Percentiles rank a stretch among this genome's conserved stretches.
Evolutionary conservation across 2,888 invertebrate species (phyloP).

Genomic region (Nemotelus pantherinus): DNA sequence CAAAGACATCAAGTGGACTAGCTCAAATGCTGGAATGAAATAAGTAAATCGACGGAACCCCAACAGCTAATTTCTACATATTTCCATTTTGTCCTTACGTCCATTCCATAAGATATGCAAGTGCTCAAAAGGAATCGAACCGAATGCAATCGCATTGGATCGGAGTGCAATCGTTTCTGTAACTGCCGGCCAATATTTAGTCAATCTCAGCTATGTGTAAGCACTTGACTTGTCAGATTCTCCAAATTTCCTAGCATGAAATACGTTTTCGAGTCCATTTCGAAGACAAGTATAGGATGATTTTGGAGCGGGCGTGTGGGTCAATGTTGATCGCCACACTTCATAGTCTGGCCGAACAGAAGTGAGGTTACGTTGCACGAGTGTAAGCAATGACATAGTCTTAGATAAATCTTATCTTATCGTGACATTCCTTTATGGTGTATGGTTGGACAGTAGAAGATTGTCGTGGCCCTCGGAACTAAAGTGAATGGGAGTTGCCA

Average conservation of each 20-base stretch:
- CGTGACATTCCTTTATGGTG: conserved; percentile 36
- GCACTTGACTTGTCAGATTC: conserved; percentile 45
- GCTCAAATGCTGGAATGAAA: background rate
- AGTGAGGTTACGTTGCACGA: background rate
- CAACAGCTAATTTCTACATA: conserved; percentile 23
- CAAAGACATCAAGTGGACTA: background rate
- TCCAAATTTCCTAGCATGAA: conserved; percentile 34
- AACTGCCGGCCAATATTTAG: conserved; percentile 42
- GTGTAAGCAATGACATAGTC: conserved; percentile 1
- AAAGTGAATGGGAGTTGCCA: too few species aligned
- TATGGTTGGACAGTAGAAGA: conserved; percentile 23
- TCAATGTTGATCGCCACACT: too few species aligned
- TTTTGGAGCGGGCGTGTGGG: background rate
- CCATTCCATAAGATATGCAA: background rate
- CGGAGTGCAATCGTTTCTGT: conserved; percentile 22
- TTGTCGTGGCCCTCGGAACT: background rate
- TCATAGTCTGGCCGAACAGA: too few species aligned
- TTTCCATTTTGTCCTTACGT: conserved; percentile 7
- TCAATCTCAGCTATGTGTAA: conserved; percentile 40
- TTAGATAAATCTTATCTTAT: conserved; percentile 44
- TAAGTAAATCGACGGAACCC: background rate
- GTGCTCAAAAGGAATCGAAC: conserved; percentile 22
- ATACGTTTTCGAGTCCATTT: background rate
- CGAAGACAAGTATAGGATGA: background rate
- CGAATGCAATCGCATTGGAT: background rate